These are phyloP conservation scores for Syngnathus rostellatus DNA, from an alignment of 2,797 vertebrate genomes.

Conservation along the genomic window DNA sequence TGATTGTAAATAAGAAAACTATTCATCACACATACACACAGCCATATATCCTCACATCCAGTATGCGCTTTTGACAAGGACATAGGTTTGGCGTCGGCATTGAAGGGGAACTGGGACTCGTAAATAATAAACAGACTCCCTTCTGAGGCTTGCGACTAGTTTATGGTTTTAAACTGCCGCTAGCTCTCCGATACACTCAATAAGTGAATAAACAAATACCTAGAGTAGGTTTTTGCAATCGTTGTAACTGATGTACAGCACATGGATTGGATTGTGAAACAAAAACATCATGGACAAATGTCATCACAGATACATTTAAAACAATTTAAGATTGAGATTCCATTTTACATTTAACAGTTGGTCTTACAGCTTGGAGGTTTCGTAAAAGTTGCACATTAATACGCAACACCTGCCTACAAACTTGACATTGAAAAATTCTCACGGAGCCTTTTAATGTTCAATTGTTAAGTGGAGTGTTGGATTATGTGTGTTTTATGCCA, in stretches of 20 bases:
- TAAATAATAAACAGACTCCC: slow-evolving; percentile 4
- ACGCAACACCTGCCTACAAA: neutral
- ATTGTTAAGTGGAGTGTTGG: neutral
- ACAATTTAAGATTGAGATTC: neutral
- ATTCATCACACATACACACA: slow-evolving; percentile 12
- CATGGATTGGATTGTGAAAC: neutral
- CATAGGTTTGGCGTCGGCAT: slow-evolving; percentile 6
- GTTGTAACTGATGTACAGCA: neutral
- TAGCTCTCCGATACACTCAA: neutral
- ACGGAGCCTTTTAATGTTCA: neutral
- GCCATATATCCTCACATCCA: slow-evolving; percentile 3
- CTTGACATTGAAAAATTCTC: neutral
- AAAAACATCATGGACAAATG: neutral
- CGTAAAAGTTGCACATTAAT: neutral
- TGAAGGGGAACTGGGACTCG: slow-evolving; percentile 4
- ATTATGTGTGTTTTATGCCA: neutral
- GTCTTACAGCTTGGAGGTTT: neutral
- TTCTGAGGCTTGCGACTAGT: neutral
- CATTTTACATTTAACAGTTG: neutral
- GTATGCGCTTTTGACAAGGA: slow-evolving; percentile 4
- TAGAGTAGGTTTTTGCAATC: neutral
- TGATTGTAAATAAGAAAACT: slow-evolving; percentile 26
- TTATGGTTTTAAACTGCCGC: slow-evolving; percentile 1
- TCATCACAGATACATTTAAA: neutral
- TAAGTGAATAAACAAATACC: neutral